phyloP scores from a whole-genome alignment of 2,797 vertebrate species.

The Sebastiscus albofasciatus region DNA sequence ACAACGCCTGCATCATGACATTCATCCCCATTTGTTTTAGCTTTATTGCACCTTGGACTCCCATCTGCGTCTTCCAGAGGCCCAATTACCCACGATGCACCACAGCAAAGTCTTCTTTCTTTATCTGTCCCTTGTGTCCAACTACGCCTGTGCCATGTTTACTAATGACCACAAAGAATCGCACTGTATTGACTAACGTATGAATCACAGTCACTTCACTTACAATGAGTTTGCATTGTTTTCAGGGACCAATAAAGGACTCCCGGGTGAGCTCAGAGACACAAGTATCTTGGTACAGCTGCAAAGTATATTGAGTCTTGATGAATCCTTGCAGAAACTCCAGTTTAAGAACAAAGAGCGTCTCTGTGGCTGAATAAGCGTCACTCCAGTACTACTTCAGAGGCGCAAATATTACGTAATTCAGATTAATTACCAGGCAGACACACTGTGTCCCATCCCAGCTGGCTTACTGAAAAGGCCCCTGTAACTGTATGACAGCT shows the following conservation, averaged over 20 bases:
- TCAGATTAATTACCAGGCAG: slow-evolving; percentile 73
- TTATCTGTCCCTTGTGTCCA: slow-evolving; percentile 48
- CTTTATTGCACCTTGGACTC: neutral
- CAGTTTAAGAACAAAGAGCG: slow-evolving; percentile 55
- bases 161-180: slow-evolving; percentile 68
- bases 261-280: neutral
- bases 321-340: slow-evolving; percentile 32
- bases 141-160: slow-evolving; percentile 52
- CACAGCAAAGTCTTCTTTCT: slow-evolving; percentile 22
- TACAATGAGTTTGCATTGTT: slow-evolving; percentile 57
- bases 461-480: slow-evolving; percentile 59
- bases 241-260: slow-evolving; percentile 16
- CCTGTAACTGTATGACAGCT: slow-evolving; percentile 69
- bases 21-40: neutral
- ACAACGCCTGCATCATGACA: neutral
- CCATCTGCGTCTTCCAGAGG: slow-evolving; percentile 43
- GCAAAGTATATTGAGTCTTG: slow-evolving; percentile 26
- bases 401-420: slow-evolving; percentile 63
- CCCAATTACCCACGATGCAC: slow-evolving; percentile 43
- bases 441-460: slow-evolving; percentile 46
- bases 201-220: slow-evolving; percentile 58
- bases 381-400: slow-evolving; percentile 54
- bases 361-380: slow-evolving; percentile 25
- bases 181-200: slow-evolving; percentile 40
- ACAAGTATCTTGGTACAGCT: slow-evolving; percentile 21